Conservation (phyloP, 2,888 invertebrate genomes). For the Brenthis ino region DNA sequence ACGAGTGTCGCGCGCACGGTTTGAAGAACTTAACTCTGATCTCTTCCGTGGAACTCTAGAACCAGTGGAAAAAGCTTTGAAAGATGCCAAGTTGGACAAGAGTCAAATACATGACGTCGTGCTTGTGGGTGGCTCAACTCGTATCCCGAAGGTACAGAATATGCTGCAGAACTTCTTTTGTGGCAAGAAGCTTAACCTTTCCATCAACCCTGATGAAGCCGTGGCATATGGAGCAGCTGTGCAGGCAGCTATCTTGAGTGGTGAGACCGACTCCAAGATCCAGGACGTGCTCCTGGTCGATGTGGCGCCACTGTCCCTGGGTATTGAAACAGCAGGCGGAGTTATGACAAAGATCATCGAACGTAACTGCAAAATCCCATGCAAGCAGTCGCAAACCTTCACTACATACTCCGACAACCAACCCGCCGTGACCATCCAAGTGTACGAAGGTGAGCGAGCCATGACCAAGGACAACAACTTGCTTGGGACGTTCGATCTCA, state of each 20-base stretch:
- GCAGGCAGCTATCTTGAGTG: conserved; percentile 85
- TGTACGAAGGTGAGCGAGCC: conserved; percentile 89
- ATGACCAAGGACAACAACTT: conserved; percentile 90
- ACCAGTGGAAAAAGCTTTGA: conserved; percentile 87
- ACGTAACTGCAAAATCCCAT: conserved; percentile 86
- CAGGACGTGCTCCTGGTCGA: conserved; percentile 83
- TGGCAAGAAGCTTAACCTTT: conserved; percentile 84
- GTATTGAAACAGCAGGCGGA: conserved; percentile 89
- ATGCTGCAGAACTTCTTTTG: conserved; percentile 86
- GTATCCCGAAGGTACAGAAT: conserved; percentile 88
- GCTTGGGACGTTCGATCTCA: conserved; percentile 84
- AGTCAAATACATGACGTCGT: conserved; percentile 87
- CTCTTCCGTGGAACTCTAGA: conserved; percentile 85
- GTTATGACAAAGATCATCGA: conserved; percentile 90
- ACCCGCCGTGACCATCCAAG: conserved; percentile 87
- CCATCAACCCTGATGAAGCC: conserved; percentile 88
- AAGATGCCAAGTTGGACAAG: conserved; percentile 88
- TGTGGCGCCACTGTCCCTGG: conserved; percentile 82
- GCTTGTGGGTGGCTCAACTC: conserved; percentile 88
- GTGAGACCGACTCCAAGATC: conserved; percentile 85
- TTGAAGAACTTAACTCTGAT: conserved; percentile 86
- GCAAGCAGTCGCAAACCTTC: conserved; percentile 87
- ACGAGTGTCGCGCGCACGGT: conserved; percentile 85
- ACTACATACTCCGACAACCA: conserved; percentile 92
- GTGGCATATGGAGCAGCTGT: conserved; percentile 88